These are phyloP conservation scores for Listronotus bonariensis DNA, from an alignment of 1,140 invertebrate genomes.

Conservation along the genomic window DNA sequence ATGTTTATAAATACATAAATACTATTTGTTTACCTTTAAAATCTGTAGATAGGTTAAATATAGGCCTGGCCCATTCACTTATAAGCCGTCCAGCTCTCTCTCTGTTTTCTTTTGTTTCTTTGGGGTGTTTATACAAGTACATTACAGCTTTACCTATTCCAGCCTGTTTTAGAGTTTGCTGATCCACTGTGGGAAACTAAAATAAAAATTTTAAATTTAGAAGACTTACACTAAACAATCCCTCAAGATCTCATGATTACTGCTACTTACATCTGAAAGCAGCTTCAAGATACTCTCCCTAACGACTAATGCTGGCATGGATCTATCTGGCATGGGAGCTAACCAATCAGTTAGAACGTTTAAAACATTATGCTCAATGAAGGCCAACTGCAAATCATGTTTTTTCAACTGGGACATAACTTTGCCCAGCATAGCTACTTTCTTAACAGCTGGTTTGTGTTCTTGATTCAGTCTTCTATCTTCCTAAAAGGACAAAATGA, in stretches of 20 bases:
- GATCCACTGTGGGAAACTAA: constrained; percentile 89
- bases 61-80: constrained; percentile 94
- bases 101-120: constrained; percentile 93
- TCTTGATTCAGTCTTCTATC: constrained; percentile 85
- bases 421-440: constrained; percentile 86
- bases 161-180: constrained; percentile 88
- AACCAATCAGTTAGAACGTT: constrained; percentile 96
- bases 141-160: constrained; percentile 98
- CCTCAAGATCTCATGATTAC: background rate
- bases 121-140: constrained; percentile 99
- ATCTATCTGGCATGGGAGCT: constrained; percentile 95
- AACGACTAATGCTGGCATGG: constrained; percentile 90
- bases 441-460: constrained; percentile 85
- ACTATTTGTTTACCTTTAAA: constrained; percentile 71
- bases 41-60: constrained; percentile 95
- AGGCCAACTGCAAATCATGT: constrained; percentile 91
- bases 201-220: constrained; percentile 47
- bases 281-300: constrained; percentile 87
- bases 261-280: constrained; percentile 76
- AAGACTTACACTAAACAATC: constrained; percentile 6
- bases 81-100: constrained; percentile 90
- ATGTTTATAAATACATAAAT: too few relatives aligned
- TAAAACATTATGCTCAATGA: constrained; percentile 93
- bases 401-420: constrained; percentile 93
- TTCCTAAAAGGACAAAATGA: constrained; percentile 62